These are phyloP conservation scores for Calliopsis andreniformis DNA, from an alignment of 1,140 invertebrate species.

Conservation along the genomic window DNA sequence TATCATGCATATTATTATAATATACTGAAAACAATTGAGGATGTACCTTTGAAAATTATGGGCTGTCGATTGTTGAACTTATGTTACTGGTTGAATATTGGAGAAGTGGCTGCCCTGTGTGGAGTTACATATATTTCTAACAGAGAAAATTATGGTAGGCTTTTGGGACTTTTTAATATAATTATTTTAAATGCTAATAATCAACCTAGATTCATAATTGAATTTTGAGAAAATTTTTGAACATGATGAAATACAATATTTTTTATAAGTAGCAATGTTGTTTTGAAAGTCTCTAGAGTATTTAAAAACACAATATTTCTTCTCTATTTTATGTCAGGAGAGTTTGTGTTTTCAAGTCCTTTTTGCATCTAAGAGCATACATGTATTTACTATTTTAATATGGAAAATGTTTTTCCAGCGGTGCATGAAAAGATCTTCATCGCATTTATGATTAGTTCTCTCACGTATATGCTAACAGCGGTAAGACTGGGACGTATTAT, in stretches of 20 bases:
- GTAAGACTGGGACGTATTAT: conserved; percentile 81
- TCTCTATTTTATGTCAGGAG: too few species aligned
- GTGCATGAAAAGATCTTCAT: conserved; percentile 96
- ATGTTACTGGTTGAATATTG: conserved; percentile 92
- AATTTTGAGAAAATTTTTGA: too few species aligned
- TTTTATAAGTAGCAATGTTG: too few species aligned
- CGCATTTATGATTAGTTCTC: conserved; percentile 93
- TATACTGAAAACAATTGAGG: conserved; percentile 84
- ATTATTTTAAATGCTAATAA: not conserved
- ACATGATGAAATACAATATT: too few species aligned
- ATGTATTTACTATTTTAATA: conserved; percentile 9
- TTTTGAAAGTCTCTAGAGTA: too few species aligned
- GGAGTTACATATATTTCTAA: conserved; percentile 96
- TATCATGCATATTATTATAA: conserved; percentile 91
- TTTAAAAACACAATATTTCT: too few species aligned
- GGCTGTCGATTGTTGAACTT: conserved; percentile 85
- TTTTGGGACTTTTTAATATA: too few species aligned
- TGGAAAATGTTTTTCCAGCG: conserved; percentile 84
- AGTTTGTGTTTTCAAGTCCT: too few species aligned
- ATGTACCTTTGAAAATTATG: conserved; percentile 78
- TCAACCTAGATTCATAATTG: too few species aligned
- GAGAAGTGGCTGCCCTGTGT: conserved; percentile 91
- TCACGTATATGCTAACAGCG: conserved; percentile 91
- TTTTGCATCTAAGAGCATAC: too few species aligned
- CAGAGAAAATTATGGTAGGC: conserved; percentile 96